Conservation (phyloP, 2,797 vertebrate species). For the Pelochelys cantorii region DNA sequence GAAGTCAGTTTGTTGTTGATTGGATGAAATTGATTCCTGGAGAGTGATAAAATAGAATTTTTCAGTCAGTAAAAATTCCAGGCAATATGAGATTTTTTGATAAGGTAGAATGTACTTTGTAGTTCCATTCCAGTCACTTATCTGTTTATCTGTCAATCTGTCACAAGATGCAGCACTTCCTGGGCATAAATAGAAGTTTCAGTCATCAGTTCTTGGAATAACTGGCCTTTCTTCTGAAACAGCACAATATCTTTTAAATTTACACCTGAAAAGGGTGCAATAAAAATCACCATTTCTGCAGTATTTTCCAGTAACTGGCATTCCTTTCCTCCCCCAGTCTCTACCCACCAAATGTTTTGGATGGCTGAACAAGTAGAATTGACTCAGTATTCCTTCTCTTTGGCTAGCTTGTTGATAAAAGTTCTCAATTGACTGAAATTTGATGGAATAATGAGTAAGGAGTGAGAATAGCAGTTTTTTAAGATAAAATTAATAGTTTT, state of each 20-base stretch:
- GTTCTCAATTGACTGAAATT: background rate
- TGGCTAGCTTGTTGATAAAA: background rate
- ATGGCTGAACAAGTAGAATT: background rate
- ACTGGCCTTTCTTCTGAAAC: background rate
- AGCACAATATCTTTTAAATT: background rate
- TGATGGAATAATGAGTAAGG: background rate
- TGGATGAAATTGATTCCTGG: background rate
- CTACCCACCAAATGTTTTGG: background rate
- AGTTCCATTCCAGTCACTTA: background rate
- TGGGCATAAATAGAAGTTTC: background rate
- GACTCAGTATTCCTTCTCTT: background rate
- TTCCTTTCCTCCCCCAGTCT: background rate
- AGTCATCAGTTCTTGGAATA: background rate
- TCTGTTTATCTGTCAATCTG: background rate
- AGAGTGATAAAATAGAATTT: background rate
- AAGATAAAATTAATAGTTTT: background rate
- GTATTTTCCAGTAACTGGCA: too few relatives aligned
- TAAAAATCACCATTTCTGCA: background rate
- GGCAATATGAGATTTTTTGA: background rate
- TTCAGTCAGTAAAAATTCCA: background rate
- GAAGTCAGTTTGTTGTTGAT: background rate
- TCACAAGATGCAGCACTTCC: background rate
- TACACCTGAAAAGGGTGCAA: background rate
- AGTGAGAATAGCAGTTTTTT: background rate
- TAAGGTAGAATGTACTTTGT: background rate